Conservation (phyloP, 2,113 vertebrate genomes). For the Ploceus nigricollis region DNA sequence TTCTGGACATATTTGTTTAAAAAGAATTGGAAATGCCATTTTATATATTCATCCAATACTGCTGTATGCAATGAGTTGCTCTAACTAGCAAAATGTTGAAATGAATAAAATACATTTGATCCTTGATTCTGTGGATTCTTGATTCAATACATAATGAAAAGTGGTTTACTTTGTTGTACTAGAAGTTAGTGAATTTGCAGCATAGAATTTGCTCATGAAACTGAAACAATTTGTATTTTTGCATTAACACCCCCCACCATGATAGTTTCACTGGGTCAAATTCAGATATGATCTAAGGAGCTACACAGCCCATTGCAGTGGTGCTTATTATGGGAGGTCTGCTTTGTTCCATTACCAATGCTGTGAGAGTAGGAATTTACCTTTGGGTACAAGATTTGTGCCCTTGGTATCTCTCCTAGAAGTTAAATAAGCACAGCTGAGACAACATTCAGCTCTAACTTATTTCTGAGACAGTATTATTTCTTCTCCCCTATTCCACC, state of each 20-base stretch:
- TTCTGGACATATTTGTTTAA: background rate
- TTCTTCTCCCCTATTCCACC: background rate
- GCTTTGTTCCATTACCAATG: background rate
- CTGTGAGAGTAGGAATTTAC: background rate
- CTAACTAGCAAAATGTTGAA: conserved; percentile 56
- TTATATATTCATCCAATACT: conserved; percentile 23
- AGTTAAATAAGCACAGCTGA: background rate
- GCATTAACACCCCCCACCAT: rapidly evolving
- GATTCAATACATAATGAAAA: conserved; percentile 31
- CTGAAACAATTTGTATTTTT: background rate
- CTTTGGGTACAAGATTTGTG: background rate
- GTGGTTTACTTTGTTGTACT: background rate
- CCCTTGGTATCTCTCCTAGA: background rate
- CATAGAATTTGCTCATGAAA: conserved; percentile 19
- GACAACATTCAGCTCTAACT: background rate
- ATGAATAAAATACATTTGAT: conserved; percentile 2
- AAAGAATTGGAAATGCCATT: conserved; percentile 38
- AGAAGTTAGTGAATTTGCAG: conserved; percentile 16
- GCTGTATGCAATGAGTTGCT: conserved; percentile 14
- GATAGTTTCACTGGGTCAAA: background rate
- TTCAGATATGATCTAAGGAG: background rate
- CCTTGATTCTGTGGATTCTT: conserved; percentile 11
- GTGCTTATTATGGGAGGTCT: background rate
- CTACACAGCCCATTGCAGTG: background rate
- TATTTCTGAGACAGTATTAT: background rate